Evolutionary conservation across 1,140 invertebrate species (phyloP).

Genomic region (Popillia japonica): DNA sequence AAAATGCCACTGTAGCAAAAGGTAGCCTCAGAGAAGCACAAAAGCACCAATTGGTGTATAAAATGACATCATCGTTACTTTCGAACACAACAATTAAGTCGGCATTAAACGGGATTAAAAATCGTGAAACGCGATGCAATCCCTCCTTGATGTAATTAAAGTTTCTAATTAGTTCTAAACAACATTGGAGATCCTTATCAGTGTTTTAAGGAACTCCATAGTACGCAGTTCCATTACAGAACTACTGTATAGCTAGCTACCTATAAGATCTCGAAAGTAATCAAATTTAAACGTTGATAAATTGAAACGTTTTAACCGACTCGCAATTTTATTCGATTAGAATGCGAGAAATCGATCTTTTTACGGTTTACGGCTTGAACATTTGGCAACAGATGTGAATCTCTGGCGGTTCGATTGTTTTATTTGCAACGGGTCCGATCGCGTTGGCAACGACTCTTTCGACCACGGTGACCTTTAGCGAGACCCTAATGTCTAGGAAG

Average conservation of each 20-base stretch:
- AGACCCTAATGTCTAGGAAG: constrained; percentile 45
- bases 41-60: background rate
- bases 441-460: constrained; percentile 43
- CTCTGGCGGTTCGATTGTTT: background rate
- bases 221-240: background rate
- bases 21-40: background rate
- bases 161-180: constrained; percentile 27
- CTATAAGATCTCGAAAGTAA: background rate
- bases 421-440: constrained; percentile 2
- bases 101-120: background rate
- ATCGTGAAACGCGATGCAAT: constrained; percentile 19
- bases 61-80: background rate
- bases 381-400: constrained; percentile 9
- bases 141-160: constrained; percentile 13
- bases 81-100: constrained; percentile 14
- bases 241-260: background rate
- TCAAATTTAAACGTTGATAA: background rate
- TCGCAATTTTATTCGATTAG: background rate
- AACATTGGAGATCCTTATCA: constrained; percentile 22
- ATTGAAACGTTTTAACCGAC: background rate
- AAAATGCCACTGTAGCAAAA: no score
- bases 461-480: constrained; percentile 42
- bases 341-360: background rate
- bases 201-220: background rate
- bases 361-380: background rate